Evolutionary conservation across 2,797 vertebrate genomes (phyloP).

Genomic region (Acipenser ruthenus): DNA sequence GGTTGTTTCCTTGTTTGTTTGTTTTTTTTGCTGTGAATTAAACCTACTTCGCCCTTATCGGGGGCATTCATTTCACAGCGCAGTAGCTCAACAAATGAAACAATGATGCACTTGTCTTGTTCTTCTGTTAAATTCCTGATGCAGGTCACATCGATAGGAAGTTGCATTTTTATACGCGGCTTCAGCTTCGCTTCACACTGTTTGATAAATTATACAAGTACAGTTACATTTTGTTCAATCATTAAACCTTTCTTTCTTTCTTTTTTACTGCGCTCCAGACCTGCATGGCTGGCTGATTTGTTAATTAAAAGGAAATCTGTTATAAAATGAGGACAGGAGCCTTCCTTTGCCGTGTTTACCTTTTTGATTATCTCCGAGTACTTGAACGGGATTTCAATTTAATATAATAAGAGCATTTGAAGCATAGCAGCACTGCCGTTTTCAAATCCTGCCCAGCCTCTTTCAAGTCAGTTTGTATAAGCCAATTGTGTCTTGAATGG

Average conservation of each 20-base stretch:
- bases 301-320: constrained; percentile 12
- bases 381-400: too few relatives aligned
- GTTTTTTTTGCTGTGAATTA: too few relatives aligned
- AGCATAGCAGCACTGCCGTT: too few relatives aligned
- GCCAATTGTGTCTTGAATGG: too few relatives aligned
- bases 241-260: constrained; percentile 8
- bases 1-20: too few relatives aligned
- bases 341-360: background rate
- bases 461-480: too few relatives aligned
- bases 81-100: too few relatives aligned
- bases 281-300: background rate
- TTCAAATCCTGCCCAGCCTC: too few relatives aligned
- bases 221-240: constrained; percentile 3
- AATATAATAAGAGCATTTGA: too few relatives aligned
- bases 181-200: constrained; percentile 1
- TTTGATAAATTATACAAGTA: constrained; percentile 14
- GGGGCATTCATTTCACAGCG: too few relatives aligned
- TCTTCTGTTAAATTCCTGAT: background rate
- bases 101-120: too few relatives aligned
- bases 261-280: background rate
- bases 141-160: constrained; percentile 11
- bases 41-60: too few relatives aligned
- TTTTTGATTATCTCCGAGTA: background rate
- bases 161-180: background rate
- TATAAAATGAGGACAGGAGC: background rate